A percentile compares a stretch with the other conserved stretches of the same genome.
phyloP scores from a whole-genome alignment of 2,888 invertebrate genomes.

The Heliconius hortense region DNA sequence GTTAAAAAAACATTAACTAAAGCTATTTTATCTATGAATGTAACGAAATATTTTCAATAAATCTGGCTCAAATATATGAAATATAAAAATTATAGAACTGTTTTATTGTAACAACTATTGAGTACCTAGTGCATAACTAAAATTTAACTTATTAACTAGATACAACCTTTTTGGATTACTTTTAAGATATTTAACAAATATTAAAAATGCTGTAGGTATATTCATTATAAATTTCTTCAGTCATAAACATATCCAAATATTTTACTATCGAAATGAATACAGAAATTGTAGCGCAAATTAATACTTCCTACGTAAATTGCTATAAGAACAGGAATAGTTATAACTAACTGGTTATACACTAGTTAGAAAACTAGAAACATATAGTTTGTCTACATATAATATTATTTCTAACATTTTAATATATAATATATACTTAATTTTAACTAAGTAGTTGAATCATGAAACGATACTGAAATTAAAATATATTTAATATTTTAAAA shows the following conservation, averaged over 20 bases:
- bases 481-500: not conserved
- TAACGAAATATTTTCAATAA: not conserved
- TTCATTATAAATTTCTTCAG: not conserved
- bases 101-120: not conserved
- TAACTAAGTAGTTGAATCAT: not conserved
- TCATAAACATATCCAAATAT: not conserved
- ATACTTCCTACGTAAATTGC: not conserved
- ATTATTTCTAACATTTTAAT: not conserved
- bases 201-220: not conserved
- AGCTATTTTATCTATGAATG: not conserved
- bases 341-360: not conserved
- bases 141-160: not conserved
- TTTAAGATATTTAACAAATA: not conserved
- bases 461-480: not conserved
- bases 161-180: not conserved
- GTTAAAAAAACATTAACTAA: not conserved
- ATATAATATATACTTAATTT: no score
- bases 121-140: no score
- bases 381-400: not conserved
- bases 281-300: conserved; percentile 5
- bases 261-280: not conserved
- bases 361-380: not conserved
- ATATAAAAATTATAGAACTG: no score
- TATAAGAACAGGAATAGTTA: not conserved
- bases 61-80: no score